phyloP scores from a whole-genome alignment of 2,888 invertebrate species.

The Tromatobia lineatoria region DNA sequence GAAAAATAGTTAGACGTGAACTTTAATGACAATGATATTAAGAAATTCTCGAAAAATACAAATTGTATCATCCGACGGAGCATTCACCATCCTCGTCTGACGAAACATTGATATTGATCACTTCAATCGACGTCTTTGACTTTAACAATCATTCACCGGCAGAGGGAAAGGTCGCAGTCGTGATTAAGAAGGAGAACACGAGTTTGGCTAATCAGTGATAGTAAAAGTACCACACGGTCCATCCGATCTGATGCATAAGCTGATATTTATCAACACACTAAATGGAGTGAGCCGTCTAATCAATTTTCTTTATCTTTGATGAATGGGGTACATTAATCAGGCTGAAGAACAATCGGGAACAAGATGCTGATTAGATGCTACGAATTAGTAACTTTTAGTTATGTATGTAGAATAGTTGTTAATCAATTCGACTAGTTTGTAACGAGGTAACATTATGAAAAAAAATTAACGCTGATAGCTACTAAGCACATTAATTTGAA shows the following conservation, averaged over 20 bases:
- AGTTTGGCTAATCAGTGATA: not conserved
- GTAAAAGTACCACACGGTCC: not conserved
- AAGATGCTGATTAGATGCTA: not conserved
- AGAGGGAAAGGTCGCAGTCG: not conserved
- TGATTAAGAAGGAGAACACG: not conserved
- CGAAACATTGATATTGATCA: constrained; percentile 57
- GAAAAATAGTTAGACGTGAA: too few relatives aligned
- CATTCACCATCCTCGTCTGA: constrained; percentile 45
- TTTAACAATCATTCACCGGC: not conserved
- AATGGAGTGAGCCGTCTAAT: not conserved
- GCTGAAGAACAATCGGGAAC: too few relatives aligned
- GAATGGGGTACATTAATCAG: not conserved
- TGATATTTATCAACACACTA: not conserved
- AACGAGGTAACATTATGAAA: too few relatives aligned
- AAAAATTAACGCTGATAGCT: too few relatives aligned
- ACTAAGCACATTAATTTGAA: too few relatives aligned
- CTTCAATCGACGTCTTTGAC: constrained; percentile 29
- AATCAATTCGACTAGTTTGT: too few relatives aligned
- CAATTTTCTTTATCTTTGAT: not conserved
- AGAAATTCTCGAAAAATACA: not conserved
- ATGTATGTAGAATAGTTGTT: too few relatives aligned
- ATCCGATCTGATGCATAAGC: not conserved
- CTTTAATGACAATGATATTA: too few relatives aligned
- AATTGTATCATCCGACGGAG: constrained; percentile 29
- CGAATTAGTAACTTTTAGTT: too few relatives aligned